Evolutionary conservation across 1,140 invertebrate genomes (phyloP), one percentile per base, ranked within the genome.

Genomic region (Dufourea novaeangliae): DNA sequence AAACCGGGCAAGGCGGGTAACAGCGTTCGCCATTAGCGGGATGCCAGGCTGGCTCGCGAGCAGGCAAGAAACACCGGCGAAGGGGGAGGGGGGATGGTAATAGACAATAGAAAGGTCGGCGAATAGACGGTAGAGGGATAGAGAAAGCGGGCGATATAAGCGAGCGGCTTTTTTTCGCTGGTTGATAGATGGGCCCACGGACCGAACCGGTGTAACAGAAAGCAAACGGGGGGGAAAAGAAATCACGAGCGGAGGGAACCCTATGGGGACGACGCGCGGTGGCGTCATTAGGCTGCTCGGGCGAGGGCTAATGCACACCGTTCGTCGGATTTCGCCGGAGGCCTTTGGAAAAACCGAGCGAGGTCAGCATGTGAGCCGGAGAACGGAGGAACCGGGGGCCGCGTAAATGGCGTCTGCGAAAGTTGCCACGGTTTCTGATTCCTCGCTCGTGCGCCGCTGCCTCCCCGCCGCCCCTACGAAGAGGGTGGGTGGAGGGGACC

Each of bases 231-330:
- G 82, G 78, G 79, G 79, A 79, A 82, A 88, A 90, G 86, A 90
- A 89, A 89, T 89, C 87, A 86, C 84, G 88, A 88, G 70, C 75
- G 83, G 73, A 80, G 67, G 67, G 82, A 88, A 87, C 86, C 89
- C 89, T 88, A 83, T 88, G 88, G 89, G 88, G 86, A 88, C 83
- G 86, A 88, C 83, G 82, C 83, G 82, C 80, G 82, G 73, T 82
- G 79, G 88, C 81, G 84, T 89, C 87, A 90, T 90, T 91, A 89
- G 89, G 83, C 84, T 84, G 80, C 84, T 82, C 85, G 79, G 80
- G 83, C 44, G 79, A 78, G 80, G 87, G 83, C 80, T 88, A 90
- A 91, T 90, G 86, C 86, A 85, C 44, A 57, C 84, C 84, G 83
- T 86, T 85, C 77, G 64, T 61, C 67, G 84, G 88, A 90, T 89